These are phyloP conservation scores for Rhinogobio ventralis DNA, from an alignment of 2,797 vertebrate genomes.

Conservation along the genomic window DNA sequence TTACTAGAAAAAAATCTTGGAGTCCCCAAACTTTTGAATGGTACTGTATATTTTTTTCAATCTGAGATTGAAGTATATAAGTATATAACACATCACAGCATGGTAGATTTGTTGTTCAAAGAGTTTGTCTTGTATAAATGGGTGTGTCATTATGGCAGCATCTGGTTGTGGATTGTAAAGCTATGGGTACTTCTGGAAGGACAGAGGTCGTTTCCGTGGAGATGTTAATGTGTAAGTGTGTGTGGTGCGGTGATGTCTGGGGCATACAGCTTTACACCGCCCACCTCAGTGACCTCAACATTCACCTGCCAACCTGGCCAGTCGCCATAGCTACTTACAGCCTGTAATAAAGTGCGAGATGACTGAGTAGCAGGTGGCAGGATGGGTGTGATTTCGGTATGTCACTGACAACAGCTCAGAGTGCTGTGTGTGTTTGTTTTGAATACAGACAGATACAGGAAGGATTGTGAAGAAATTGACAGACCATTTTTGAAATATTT, in stretches of 20 bases:
- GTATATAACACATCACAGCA: neutral
- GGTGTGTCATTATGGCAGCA: slow-evolving; percentile 19
- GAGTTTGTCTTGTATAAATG: neutral
- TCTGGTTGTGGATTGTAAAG: slow-evolving; percentile 32
- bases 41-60: neutral
- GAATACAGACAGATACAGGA: slow-evolving; percentile 7
- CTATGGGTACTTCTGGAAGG: slow-evolving; percentile 18
- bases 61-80: neutral
- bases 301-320: slow-evolving; percentile 48
- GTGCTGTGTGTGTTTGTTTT: slow-evolving; percentile 24
- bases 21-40: neutral
- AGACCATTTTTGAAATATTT: slow-evolving; percentile 23
- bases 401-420: slow-evolving; percentile 29
- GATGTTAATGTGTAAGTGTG: slow-evolving; percentile 55
- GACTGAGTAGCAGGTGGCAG: slow-evolving; percentile 49
- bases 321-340: slow-evolving; percentile 52
- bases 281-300: slow-evolving; percentile 21
- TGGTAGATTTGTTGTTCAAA: neutral
- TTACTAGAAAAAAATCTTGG: neutral
- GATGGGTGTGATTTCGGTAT: slow-evolving; percentile 36
- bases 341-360: slow-evolving; percentile 42
- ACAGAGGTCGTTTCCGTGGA: slow-evolving; percentile 53
- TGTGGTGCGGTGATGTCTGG: slow-evolving; percentile 42
- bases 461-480: slow-evolving; percentile 1
- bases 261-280: slow-evolving; percentile 20